Conservation (phyloP, 2,888 invertebrate species). For the Archips crataeganus region DNA sequence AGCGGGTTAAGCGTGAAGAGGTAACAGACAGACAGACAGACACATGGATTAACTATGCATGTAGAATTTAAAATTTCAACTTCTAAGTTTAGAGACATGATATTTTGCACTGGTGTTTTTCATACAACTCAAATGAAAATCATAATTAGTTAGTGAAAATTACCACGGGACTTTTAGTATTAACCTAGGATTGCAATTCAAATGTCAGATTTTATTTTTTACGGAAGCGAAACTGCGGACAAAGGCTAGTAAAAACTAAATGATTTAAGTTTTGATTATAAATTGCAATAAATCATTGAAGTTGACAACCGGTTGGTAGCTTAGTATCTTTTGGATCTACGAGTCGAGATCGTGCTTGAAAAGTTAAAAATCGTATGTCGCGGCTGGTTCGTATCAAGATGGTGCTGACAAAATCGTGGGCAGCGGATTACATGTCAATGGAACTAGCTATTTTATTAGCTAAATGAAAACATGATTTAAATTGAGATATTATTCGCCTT, state of each 20-base stretch:
- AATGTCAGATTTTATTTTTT: no score
- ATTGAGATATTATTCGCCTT: conserved; percentile 16
- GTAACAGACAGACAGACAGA: no score
- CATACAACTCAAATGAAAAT: no score
- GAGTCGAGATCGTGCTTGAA: conserved; percentile 68
- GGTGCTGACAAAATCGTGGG: conserved; percentile 67
- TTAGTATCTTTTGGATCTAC: conserved; percentile 62
- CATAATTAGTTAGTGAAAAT: no score
- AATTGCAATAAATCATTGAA: conserved; percentile 25
- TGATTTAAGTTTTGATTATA: conserved; percentile 7
- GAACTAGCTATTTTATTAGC: conserved; percentile 30
- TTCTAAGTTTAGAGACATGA: no score
- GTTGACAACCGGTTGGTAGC: conserved; percentile 34
- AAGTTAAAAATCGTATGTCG: conserved; percentile 67
- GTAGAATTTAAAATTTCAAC: no score
- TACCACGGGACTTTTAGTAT: no score
- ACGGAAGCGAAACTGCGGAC: no score
- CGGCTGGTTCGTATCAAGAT: conserved; percentile 61
- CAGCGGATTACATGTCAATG: conserved; percentile 58
- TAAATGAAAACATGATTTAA: conserved; percentile 39
- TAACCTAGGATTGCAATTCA: no score
- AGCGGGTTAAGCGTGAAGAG: no score
- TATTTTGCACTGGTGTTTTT: no score
- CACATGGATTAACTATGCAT: no score
- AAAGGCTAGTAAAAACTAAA: background rate